Conservation (phyloP, 2,888 invertebrate genomes). For the Lochmaea capreae region DNA sequence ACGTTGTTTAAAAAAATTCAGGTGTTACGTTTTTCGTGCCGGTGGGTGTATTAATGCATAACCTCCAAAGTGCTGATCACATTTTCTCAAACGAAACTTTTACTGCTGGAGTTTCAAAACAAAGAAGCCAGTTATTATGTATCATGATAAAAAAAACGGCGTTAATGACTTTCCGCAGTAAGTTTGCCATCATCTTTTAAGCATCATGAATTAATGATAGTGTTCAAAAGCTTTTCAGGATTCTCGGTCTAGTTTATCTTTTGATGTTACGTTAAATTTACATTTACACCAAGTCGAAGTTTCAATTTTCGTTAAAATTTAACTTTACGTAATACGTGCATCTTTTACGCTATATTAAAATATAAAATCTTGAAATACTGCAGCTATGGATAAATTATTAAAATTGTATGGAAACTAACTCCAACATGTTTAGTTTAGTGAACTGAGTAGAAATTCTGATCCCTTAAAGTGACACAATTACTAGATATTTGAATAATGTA, state of each 20-base stretch:
- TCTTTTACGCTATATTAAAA: background rate
- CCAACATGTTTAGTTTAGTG: too few relatives aligned
- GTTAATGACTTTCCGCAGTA: conserved; percentile 28
- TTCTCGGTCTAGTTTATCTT: conserved; percentile 28
- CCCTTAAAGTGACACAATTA: too few relatives aligned
- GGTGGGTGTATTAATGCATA: background rate
- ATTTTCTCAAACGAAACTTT: background rate
- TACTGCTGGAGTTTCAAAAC: conserved; percentile 11
- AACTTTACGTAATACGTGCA: background rate
- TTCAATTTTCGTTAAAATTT: conserved; percentile 14
- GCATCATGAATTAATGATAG: conserved; percentile 37
- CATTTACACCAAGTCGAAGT: conserved; percentile 23
- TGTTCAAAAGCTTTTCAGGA: conserved; percentile 31
- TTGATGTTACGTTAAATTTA: conserved; percentile 29
- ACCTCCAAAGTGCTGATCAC: conserved; percentile 3
- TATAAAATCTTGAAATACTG: background rate
- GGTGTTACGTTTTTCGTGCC: too few relatives aligned
- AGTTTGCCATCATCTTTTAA: conserved; percentile 32
- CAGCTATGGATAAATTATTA: background rate
- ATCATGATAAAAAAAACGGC: conserved; percentile 23
- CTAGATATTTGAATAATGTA: too few relatives aligned
- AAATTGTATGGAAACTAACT: too few relatives aligned
- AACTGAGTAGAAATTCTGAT: too few relatives aligned
- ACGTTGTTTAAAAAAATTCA: too few relatives aligned
- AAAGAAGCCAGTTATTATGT: conserved; percentile 14